Conservation (phyloP, 2,888 invertebrate genomes). For the Noctua janthe region DNA sequence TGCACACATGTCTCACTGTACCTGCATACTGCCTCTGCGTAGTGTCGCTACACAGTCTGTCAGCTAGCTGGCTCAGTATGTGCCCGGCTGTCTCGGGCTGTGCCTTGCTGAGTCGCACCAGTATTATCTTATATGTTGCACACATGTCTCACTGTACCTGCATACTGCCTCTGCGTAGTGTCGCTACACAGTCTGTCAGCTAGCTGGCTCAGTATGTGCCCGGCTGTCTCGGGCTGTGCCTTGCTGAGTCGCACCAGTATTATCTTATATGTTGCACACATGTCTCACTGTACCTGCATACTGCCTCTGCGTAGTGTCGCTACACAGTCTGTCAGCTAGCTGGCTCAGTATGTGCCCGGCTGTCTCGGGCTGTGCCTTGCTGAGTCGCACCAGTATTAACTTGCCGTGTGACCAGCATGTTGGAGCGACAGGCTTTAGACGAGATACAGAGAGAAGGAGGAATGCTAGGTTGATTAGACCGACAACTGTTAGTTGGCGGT, state of each 20-base stretch:
- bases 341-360: conserved; percentile 78
- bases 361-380: conserved; percentile 82
- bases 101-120: conserved; percentile 81
- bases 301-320: conserved; percentile 74
- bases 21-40: conserved; percentile 81
- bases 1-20: conserved; percentile 52
- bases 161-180: conserved; percentile 76
- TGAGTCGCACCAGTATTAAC: conserved; percentile 80
- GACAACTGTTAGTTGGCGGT: conserved; percentile 81
- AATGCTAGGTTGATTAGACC: conserved; percentile 85
- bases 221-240: conserved; percentile 80
- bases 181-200: conserved; percentile 79
- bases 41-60: conserved; percentile 76
- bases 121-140: conserved; percentile 71
- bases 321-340: conserved; percentile 79
- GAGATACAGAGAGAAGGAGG: conserved; percentile 75
- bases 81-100: conserved; percentile 81
- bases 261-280: conserved; percentile 65
- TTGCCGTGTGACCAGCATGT: conserved; percentile 83
- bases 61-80: conserved; percentile 79
- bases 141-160: conserved; percentile 73
- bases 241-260: conserved; percentile 82
- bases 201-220: conserved; percentile 78
- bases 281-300: conserved; percentile 78
- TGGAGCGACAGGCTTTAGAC: conserved; percentile 70